Base-by-base conservation (phyloP, 1,140 invertebrate species). In the Sarcophaga peregrina region DNA sequence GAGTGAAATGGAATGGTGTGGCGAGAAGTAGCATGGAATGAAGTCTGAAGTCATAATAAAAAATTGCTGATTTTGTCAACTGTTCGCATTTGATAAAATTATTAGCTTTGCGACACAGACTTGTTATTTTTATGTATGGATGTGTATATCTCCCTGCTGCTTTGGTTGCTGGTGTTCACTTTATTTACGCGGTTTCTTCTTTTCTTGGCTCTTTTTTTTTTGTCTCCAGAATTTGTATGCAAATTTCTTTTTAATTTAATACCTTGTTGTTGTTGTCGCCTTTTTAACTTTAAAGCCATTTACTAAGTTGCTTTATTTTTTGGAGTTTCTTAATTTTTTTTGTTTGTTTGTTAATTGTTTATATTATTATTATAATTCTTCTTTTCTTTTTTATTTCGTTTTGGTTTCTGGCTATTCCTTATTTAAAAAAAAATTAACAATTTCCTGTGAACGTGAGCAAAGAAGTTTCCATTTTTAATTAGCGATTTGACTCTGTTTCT, bases 81-180 rank as follows among this genome's bases (percentile, higher is more conserved):
- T 89, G 87, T 87, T 89, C 85, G 85, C 85, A 84, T 84, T 87
- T 89, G 88, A 89, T 89, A 89, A 89, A 89, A 89, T 89, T 89
- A 89, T 89, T 89, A 89, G 87, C 87, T 81, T 81, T 37, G 25
- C 25, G 25, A 37, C 25, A 54, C 50, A 83, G 20, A 76, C 75
- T 68, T 62, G 82, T 80, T 80, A 75, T 62, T 15, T 52, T 80
- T 62, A 58, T 80, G 54, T 62, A 52, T 82, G 81, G 37, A 9
- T 25, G 17, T 45, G 72, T 82, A 47, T 68, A 74, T 82, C 52
- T 74, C 50, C 25, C 68, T 76, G 58, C 76, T 80, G 15, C 62
- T 72, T 73, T 37, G 9, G 46, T n/a, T 78, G 46, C 10, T 20
- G 37, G 11, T 82, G 25, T 17, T 58, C n/a, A n/a, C 54, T 58